Conservation (phyloP, 23 tunicate species). For the Oikopleura vanhoeffeni region DNA sequence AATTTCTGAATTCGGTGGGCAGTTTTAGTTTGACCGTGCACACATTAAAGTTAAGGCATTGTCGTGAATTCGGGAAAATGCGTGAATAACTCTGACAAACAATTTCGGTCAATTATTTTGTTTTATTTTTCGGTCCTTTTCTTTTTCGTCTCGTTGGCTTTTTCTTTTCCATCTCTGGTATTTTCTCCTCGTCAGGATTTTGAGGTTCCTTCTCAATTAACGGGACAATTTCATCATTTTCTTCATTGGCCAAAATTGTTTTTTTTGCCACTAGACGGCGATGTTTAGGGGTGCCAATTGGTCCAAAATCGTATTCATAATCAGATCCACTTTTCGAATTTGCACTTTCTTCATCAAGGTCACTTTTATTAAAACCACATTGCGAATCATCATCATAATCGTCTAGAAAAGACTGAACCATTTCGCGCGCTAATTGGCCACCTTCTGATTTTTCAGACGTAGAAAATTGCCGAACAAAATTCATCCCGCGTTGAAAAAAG, state of each 20-base stretch:
- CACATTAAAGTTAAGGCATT: no score
- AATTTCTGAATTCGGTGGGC: no score
- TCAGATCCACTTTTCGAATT: not conserved
- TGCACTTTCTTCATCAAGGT: no score
- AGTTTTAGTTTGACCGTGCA: no score
- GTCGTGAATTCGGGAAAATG: no score
- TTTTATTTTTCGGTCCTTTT: no score
- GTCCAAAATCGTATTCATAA: not conserved
- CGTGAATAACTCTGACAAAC: no score
- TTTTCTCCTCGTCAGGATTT: no score
- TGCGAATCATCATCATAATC: not conserved
- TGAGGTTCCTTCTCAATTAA: not conserved
- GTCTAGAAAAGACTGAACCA: not conserved
- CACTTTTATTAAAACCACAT: no score
- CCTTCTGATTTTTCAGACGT: not conserved
- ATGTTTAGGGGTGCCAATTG: constrained; percentile 3
- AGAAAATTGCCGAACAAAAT: not conserved
- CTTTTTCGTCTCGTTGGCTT: no score
- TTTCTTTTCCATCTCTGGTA: no score
- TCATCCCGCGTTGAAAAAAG: not conserved
- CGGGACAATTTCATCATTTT: not conserved
- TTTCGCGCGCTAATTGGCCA: not conserved
- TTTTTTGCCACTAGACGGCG: not conserved
- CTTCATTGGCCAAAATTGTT: not conserved
- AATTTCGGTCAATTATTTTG: no score